A percentile compares a stretch with the other conserved stretches of the same genome.
Evolutionary conservation across 2,113 vertebrate species (phyloP).

Genomic region (Bubo bubo): DNA sequence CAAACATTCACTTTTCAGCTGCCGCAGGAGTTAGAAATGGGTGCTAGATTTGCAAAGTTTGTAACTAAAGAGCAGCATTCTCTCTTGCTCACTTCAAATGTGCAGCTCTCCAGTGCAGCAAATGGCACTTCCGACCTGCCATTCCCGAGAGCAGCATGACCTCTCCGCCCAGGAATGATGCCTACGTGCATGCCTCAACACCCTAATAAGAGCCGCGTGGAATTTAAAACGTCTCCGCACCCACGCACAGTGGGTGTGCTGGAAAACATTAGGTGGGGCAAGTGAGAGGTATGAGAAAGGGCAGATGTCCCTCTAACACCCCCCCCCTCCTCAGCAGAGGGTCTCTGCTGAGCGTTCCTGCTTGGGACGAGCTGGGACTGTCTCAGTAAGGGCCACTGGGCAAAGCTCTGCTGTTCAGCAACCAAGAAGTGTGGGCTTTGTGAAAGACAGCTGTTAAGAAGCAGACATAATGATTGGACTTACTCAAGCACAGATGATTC

Average conservation of each 20-base stretch:
- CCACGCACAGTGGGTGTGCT: background rate
- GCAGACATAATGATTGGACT: background rate
- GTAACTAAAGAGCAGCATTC: background rate
- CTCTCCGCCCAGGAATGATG: background rate
- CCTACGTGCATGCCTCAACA: background rate
- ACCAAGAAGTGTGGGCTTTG: background rate
- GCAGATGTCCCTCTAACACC: background rate
- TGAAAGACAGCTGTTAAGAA: background rate
- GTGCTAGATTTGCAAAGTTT: background rate
- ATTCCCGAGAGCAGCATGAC: background rate
- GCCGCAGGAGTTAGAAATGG: background rate
- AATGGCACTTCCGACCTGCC: background rate
- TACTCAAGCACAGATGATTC: background rate
- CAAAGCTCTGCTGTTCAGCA: background rate
- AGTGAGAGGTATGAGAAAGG: background rate
- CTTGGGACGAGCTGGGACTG: background rate
- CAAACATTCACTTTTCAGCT: background rate
- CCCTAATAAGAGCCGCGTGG: background rate
- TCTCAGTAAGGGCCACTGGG: background rate
- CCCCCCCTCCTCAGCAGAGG: background rate
- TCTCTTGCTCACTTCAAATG: background rate
- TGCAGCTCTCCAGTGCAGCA: background rate
- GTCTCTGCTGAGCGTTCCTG: background rate
- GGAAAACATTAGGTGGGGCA: background rate
- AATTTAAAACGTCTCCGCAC: constrained; percentile 20